Base-by-base conservation (phyloP, 2,888 invertebrate species). In the Limulus polyphemus region DNA sequence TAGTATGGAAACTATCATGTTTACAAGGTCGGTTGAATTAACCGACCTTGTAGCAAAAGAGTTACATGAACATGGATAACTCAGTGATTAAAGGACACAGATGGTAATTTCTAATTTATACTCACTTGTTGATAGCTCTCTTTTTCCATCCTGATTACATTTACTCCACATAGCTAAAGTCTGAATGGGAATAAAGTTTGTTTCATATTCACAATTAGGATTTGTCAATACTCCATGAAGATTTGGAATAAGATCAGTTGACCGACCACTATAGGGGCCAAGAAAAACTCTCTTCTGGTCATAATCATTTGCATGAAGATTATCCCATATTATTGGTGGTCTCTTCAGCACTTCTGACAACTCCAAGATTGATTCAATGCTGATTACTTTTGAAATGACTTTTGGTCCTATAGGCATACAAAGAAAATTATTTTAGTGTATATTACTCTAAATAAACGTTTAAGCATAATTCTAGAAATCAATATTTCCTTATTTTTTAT, bases 131-230 rank as follows among this genome's bases (percentile, higher is more conserved):
- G 62, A 62, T 48, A 66, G 50, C 47, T 66, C 68, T 57, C 65
- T 61, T 58, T 68, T 68, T 47, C 67, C 84, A 76, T 87, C 87
- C 16, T 83, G 79, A 72, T 82, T 87, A 75, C 92, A 92, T 60
- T 84, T 82, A 54, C 90, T 91, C 99, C 99, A 99, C 74, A 91
- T 93, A 0, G 92, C 92, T 57, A 99, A 79, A 0, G 98, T 95
- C 75, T 94, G 85, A 70, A 98, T 88, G 0, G 98, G 89, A 63
- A 98, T 83, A 78, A 90, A 95, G 78, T 99, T 99, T 0, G 93
- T 90, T 74, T 98, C 95, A 79, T 95, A 99, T 80, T 98, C 97
- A 78, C 97, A 97, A 79, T 99, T 99, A 0, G 99, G 99, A 79
- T 99, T 99, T 0, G 93, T 91, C 60, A 99, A 79, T 10, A 99